Evolutionary conservation across 2,888 invertebrate species (phyloP).

Genomic region (Tetranychus piercei): DNA sequence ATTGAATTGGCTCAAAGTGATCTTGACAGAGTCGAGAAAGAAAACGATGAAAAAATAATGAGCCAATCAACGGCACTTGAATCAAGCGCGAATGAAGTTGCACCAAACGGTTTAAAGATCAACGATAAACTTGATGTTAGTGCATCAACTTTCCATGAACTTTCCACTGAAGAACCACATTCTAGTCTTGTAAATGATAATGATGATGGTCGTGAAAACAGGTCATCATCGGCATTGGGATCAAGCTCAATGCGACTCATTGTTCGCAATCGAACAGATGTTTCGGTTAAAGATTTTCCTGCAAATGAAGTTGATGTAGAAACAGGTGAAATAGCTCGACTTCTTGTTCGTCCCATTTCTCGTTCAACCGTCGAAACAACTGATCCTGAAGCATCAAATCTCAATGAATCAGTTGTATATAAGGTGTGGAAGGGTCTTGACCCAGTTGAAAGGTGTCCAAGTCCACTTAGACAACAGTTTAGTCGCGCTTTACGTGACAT

Average conservation of each 20-base stretch:
- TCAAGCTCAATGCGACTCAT: background rate
- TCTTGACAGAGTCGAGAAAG: background rate
- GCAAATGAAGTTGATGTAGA: background rate
- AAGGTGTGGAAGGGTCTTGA: background rate
- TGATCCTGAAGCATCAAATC: background rate
- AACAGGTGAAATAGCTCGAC: constrained; percentile 10
- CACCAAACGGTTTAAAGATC: background rate
- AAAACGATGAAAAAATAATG: background rate
- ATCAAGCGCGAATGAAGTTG: background rate
- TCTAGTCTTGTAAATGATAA: background rate
- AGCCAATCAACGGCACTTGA: background rate
- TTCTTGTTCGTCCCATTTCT: background rate
- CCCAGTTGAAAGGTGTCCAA: background rate
- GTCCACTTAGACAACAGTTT: constrained; percentile 9
- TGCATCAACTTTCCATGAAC: no score
- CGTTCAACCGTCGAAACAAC: background rate
- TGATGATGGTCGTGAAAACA: background rate
- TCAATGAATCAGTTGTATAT: background rate
- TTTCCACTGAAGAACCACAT: background rate
- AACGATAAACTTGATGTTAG: no score
- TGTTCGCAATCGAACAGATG: constrained; percentile 1
- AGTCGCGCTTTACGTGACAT: background rate
- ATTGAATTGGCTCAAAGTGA: background rate
- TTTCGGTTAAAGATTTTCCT: background rate
- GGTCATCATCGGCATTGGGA: background rate